phyloP scores from a whole-genome alignment of 2,797 vertebrate genomes.

The Spheniscus humboldti region DNA sequence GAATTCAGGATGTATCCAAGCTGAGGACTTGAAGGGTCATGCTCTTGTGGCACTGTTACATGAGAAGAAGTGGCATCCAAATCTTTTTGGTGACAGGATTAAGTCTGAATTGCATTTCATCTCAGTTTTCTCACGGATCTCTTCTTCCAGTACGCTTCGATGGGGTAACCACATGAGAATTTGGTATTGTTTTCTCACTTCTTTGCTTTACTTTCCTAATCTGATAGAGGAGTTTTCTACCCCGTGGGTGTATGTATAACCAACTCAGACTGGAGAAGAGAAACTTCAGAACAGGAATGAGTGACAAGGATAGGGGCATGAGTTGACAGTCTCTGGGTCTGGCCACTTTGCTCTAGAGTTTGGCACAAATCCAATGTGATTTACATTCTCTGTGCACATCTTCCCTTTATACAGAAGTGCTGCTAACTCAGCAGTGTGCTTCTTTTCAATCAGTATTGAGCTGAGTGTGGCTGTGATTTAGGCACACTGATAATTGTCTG shows the following conservation, averaged over 20 bases:
- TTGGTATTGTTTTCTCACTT: background rate
- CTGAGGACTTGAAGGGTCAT: background rate
- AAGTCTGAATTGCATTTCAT: background rate
- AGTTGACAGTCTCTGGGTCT: background rate
- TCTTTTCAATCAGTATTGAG: background rate
- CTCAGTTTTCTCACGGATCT: background rate
- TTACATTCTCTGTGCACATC: background rate
- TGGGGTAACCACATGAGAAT: background rate
- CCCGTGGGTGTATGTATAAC: fast-evolving
- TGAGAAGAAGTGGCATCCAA: background rate
- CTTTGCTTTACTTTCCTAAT: background rate
- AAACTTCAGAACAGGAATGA: background rate
- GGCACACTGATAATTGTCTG: background rate
- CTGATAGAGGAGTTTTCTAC: background rate
- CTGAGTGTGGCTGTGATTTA: background rate
- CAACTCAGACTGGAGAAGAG: background rate
- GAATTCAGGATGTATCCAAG: background rate
- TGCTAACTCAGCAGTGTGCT: background rate
- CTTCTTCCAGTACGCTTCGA: background rate
- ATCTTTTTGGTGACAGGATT: background rate
- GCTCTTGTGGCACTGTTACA: background rate
- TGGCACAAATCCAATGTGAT: background rate
- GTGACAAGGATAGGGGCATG: background rate
- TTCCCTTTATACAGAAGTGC: background rate
- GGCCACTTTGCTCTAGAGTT: background rate